Base-by-base conservation (phyloP, 2,113 vertebrate species). In the Oreamnos americanus region DNA sequence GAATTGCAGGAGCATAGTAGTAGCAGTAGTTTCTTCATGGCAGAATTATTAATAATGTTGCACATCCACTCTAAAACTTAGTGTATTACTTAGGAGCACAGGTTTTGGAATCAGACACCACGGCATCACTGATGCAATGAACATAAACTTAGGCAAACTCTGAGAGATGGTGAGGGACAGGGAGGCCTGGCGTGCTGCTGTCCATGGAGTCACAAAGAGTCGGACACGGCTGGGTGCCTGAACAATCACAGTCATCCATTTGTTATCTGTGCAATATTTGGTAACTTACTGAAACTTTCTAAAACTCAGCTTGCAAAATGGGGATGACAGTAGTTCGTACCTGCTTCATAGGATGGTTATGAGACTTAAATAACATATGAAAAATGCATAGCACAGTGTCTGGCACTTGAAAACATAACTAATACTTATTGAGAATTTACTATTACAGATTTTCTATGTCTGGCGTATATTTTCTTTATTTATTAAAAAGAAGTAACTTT, bases 221-320 rank as follows among this genome's bases (percentile, higher is more conserved):
- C 4, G 0, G 33, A n/a, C 33, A 74, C 1, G 0, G 21, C 36
- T 74, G 5, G 21, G 67, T 13, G 21, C 36, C 67, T 74, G 36
- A 74, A 74, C 36, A 39, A 6, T 39, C 10, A 3, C 67, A 1
- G 21, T 49, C 39, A 12, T 87, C 25, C 11, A n/a, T 12, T 87
- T 90, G n/a, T 21, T 81, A 26, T 1, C 30, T 53, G 1, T 90
- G 39, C 43, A 57, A 58, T 91, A 17, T 51, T 62, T 85, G 58
- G 15, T 8, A 83, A 88, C 3, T 8, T 88, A 45, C 2, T 84
- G 81, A 55, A 89, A 60, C 33, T 45, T 90, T 79, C 45, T 92
- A 92, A 87, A 92, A 64, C 23, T 49, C 85, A 43, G 1, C 33
- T 90, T 81, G 21, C 21, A 76, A 92, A 92, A 90, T 78, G 51